Conservation (phyloP, 2,113 vertebrate species). For the Notothenia coriiceps region DNA sequence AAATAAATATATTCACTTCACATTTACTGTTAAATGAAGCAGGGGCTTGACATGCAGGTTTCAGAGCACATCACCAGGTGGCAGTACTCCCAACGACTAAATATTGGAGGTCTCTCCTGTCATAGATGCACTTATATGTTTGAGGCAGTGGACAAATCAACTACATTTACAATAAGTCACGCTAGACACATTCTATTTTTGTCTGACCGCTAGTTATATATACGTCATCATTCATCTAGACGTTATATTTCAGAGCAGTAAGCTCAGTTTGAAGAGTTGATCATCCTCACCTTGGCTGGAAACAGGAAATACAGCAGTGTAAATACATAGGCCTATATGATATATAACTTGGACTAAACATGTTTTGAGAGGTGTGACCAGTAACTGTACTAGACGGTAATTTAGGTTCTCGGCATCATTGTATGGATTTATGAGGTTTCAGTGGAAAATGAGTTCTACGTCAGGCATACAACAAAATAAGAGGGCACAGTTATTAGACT, state of each 20-base stretch:
- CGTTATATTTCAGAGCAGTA: background rate
- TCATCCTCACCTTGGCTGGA: constrained; percentile 2
- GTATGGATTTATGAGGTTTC: background rate
- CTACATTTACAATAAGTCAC: background rate
- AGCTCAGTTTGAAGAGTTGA: constrained; percentile 3
- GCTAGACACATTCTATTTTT: background rate
- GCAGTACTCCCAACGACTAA: constrained; percentile 67
- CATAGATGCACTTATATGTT: background rate
- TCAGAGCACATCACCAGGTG: constrained; percentile 76
- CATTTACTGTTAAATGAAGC: background rate
- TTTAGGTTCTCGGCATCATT: background rate
- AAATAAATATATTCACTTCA: background rate
- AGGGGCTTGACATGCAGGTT: constrained; percentile 48
- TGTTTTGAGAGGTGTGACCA: background rate
- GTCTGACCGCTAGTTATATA: background rate
- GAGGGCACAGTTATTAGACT: constrained; percentile 4
- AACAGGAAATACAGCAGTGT: background rate
- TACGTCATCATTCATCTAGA: constrained; percentile 4
- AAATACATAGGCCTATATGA: background rate
- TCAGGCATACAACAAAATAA: background rate
- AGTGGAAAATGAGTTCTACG: background rate
- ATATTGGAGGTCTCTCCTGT: background rate
- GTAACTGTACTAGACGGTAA: background rate
- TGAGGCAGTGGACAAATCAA: constrained; percentile 2
- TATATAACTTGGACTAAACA: background rate